phyloP scores from a whole-genome alignment of 2,888 invertebrate species.

The Keiferia lycopersicella region DNA sequence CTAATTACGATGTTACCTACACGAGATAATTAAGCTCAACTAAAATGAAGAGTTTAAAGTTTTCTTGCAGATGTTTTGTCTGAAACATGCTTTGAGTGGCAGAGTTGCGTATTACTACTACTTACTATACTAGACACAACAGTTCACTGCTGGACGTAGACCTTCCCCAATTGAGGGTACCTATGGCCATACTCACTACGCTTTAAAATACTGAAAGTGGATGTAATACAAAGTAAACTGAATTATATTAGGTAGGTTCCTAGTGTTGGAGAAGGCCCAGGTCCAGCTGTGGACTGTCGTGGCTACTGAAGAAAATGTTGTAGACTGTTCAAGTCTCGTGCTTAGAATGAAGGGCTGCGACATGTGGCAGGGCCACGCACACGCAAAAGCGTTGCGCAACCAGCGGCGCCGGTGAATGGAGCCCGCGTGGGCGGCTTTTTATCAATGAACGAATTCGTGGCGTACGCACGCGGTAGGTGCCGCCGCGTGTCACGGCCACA shows the following conservation, averaged over 20 bases:
- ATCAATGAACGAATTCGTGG: constrained; percentile 78
- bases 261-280: no score
- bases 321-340: constrained; percentile 42
- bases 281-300: no score
- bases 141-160: no score
- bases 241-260: no score
- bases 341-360: constrained; percentile 56
- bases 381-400: constrained; percentile 66
- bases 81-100: no score
- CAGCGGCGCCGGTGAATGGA: constrained; percentile 46
- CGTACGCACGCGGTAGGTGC: constrained; percentile 62
- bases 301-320: constrained; percentile 35
- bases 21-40: neutral
- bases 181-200: no score
- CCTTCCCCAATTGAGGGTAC: no score
- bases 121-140: no score
- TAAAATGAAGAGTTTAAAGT: neutral
- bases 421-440: constrained; percentile 70
- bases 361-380: constrained; percentile 47
- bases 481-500: constrained; percentile 70
- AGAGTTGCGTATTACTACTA: no score
- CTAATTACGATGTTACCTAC: neutral
- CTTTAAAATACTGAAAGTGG: no score
- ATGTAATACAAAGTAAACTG: no score
- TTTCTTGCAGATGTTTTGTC: no score